A percentile compares a stretch with the other conserved stretches of the same genome.
Conservation (phyloP, 2,113 vertebrate genomes). For the Eulemur macaco region DNA sequence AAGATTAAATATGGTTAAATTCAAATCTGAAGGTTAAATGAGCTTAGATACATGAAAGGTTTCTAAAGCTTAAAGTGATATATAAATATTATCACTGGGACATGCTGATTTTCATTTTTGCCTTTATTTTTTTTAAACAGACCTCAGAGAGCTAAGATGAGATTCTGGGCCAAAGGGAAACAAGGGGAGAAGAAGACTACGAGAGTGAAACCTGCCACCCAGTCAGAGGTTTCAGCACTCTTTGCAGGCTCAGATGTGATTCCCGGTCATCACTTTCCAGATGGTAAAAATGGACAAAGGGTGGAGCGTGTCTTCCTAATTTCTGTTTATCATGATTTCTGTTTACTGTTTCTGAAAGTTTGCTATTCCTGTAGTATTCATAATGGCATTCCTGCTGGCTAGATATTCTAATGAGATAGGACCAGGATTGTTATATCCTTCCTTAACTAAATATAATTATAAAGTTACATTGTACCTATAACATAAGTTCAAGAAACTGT, state of each 20-base stretch:
- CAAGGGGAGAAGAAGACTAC: slow-evolving; percentile 91
- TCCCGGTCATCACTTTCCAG: slow-evolving; percentile 85
- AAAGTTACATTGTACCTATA: background rate
- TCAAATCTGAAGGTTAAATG: slow-evolving; percentile 19
- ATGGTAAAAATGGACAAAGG: slow-evolving; percentile 83
- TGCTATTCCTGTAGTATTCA: background rate
- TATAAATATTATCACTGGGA: background rate
- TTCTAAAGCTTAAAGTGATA: slow-evolving; percentile 1
- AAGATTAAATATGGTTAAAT: slow-evolving; percentile 26
- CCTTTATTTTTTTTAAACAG: slow-evolving; percentile 77
- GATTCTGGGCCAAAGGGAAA: slow-evolving; percentile 95
- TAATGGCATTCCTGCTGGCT: background rate
- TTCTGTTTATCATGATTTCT: background rate
- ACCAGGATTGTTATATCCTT: slow-evolving; percentile 5
- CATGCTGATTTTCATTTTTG: slow-evolving; percentile 30
- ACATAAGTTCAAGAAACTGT: background rate
- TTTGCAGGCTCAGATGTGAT: slow-evolving; percentile 80
- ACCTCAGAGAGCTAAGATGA: slow-evolving; percentile 92
- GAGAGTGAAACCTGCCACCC: slow-evolving; percentile 89
- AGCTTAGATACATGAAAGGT: background rate
- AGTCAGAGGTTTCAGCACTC: slow-evolving; percentile 86
- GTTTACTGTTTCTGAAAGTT: slow-evolving; percentile 25
- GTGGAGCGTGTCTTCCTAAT: background rate
- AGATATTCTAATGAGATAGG: background rate
- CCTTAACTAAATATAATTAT: background rate